Conservation (phyloP, 64 coral and sea anemone species). For the Pocillopora damicornis region DNA sequence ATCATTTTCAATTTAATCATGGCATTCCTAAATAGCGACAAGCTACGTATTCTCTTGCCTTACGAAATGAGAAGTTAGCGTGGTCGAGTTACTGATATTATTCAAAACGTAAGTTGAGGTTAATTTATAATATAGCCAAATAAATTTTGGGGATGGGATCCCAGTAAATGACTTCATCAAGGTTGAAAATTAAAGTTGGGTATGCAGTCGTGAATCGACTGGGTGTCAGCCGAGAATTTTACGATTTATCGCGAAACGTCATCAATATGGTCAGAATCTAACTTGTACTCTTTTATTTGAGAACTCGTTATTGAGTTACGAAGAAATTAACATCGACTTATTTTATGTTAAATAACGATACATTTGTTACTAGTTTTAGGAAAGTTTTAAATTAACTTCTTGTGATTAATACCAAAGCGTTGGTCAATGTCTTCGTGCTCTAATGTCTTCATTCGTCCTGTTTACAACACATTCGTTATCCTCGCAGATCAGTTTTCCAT, state of each 20-base stretch:
- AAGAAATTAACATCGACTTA: conserved; percentile 35
- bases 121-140: no score
- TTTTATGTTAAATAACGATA: not conserved
- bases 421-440: not conserved
- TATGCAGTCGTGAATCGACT: not conserved
- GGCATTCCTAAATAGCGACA: no score
- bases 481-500: conserved; percentile 4
- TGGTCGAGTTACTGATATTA: no score
- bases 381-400: not conserved
- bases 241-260: no score
- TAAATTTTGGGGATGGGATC: no score
- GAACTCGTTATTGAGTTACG: not conserved
- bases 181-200: not conserved
- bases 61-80: no score
- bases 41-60: no score
- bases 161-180: no score
- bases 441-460: not conserved
- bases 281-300: conserved; percentile 6
- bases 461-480: conserved; percentile 10
- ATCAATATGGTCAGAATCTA: not conserved
- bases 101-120: no score
- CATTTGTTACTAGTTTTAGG: not conserved
- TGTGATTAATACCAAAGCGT: not conserved
- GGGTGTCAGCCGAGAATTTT: not conserved
- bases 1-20: no score